Evolutionary conservation across 2,797 vertebrate species (phyloP), one percentile per base, ranked within the genome.

Genomic region (Hybognathus amarus): DNA sequence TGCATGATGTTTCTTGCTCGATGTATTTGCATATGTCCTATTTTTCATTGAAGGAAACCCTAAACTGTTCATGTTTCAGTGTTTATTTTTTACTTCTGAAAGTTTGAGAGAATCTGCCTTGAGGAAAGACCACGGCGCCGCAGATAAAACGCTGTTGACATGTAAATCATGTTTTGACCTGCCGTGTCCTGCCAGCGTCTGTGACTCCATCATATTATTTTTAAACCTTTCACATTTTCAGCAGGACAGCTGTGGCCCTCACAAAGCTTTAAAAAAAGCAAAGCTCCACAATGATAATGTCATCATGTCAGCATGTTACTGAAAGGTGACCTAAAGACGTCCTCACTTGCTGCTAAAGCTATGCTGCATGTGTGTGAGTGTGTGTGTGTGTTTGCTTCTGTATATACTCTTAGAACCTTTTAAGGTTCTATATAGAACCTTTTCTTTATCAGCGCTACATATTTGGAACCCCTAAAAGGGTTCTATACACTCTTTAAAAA

Each of bases 1-100:
- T 38, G 50, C 30, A 36, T 13, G 71, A 15, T 74, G 24, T 71
- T 50, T 50, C 69, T 30, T 5, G 24, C 27, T 20, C 3, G 47
- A 36, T 56, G 33, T 54, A 56, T 75, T 56, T 56, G 50, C 50
- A 56, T 54, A 30, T 54, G 50, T 17, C 71, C 71, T 56, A 75
- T 75, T 75, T 38, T 38, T 74, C 54, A 74, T 7, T 30, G 27
- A 54, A 15, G 18, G 10, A 50, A 50, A 45, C 68, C 45, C 15
- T 1, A 52, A 52, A n/a, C 18, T n/a, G 27, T 56, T 56, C 38
- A 74, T 33, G 6, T 2, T 52, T 27, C n/a, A 3, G 24, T 22
- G 70, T 22, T 54, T 54, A 74, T 74, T 74, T 15, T 30, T 9
- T 33, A 22, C 18, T 4, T 6, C 45, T 36, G 27, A 36, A 33